phyloP scores from a whole-genome alignment of 2,888 invertebrate species.

The Nemotelus pantherinus region DNA sequence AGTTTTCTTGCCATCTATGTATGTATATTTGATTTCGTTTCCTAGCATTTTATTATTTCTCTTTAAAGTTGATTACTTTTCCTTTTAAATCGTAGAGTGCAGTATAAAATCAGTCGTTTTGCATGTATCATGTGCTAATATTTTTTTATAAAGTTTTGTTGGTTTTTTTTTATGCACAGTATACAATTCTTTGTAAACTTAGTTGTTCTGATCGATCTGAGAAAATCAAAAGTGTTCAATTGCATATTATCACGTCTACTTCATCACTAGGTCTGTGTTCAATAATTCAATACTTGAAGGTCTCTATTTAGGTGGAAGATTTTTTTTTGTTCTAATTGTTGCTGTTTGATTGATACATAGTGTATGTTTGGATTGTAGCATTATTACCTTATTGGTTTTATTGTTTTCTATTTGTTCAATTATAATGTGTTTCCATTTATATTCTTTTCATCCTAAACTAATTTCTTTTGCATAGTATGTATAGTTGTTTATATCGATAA shows the following conservation, averaged over 20 bases:
- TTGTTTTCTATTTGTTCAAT: no score
- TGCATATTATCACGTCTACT: no score
- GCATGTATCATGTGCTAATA: constrained; percentile 50
- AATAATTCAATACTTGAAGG: neutral
- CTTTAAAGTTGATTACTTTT: constrained; percentile 47
- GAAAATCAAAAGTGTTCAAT: no score
- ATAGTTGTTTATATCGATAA: no score
- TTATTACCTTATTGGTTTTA: neutral
- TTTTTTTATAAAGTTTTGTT: neutral
- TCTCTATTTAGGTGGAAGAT: constrained; percentile 41
- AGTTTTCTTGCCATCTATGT: constrained; percentile 3
- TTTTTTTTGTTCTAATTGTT: constrained; percentile 12
- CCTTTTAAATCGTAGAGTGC: constrained; percentile 51
- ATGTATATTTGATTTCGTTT: constrained; percentile 1
- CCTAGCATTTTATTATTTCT: constrained; percentile 51
- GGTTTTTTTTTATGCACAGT: neutral
- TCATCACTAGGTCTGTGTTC: no score
- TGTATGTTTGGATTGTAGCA: neutral
- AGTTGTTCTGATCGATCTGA: constrained; percentile 1
- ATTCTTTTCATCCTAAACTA: no score
- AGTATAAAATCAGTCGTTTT: constrained; percentile 53
- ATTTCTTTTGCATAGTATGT: no score
- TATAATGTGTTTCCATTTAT: no score
- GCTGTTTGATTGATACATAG: neutral
- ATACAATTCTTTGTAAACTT: constrained; percentile 1